Base-by-base conservation (phyloP, 2,888 invertebrate species). In the Cephus spinipes region DNA sequence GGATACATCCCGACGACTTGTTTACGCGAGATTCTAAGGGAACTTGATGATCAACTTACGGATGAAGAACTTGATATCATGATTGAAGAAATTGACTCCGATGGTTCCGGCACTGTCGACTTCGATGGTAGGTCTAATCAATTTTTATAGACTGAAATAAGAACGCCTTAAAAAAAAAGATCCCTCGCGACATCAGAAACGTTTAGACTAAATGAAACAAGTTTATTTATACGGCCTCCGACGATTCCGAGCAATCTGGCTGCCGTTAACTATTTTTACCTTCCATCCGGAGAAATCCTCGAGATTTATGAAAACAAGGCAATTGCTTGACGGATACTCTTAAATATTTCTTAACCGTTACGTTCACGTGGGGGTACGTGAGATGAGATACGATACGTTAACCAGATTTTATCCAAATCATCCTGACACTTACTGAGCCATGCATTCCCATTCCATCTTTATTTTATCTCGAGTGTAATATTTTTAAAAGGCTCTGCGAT, bases 51-150 rank as follows among this genome's bases (percentile, higher is more conserved):
- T 92, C 98, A 98, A 92, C 94, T 99, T 83, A 98, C 98, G 77
- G 97, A 98, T 85, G 96, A 97, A 82, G 98, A 98, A 92, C 94
- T 99, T 90, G 98, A 99, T 89, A 97, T 96, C 92, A 98, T 99
- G 96, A 99, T 99, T 92, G 97, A 97, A 91, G 99, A 99, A 93
- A 98, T 99, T 89, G 99, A 99, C 92, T 97, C 98, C 74, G 99
- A 99, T 92, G 98, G 98, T 89, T 98, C 98, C 88, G 99, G 99
- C 89, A 99, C 99, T 83, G 99, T 99, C 88, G 99, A 99, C 93
- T 99, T 99, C 92, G 98, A 99, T 94, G 98, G 98, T 98, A 92
- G 30, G 31, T 75, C 32, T 36, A 15, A 23, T 68, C 15, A 33
- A 12, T 12, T 76, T 76, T 30, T n/a, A 69, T 76, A 34, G 15